These are phyloP conservation scores for Paradoxurus hermaphroditus DNA, from an alignment of 2,113 vertebrate species.

Conservation along the genomic window DNA sequence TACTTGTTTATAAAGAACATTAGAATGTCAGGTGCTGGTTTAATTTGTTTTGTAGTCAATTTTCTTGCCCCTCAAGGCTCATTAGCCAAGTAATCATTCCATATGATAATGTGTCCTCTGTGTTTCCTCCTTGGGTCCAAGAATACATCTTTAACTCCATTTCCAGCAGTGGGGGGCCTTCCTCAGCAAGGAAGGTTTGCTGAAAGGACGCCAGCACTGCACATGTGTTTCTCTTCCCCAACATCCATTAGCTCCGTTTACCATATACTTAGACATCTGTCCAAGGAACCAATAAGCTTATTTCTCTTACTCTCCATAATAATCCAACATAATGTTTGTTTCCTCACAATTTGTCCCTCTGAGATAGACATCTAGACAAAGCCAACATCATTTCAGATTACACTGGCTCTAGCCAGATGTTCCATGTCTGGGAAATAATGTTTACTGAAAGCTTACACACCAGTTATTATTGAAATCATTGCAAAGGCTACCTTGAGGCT, in stretches of 20 bases:
- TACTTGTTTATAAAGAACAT: conserved; percentile 60
- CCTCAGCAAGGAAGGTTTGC: conserved; percentile 65
- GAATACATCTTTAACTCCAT: conserved; percentile 65
- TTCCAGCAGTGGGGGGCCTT: conserved; percentile 70
- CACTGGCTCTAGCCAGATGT: conserved; percentile 49
- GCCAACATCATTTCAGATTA: conserved; percentile 30
- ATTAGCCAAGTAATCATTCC: conserved; percentile 81
- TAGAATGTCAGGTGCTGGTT: conserved; percentile 74
- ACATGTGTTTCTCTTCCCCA: conserved; percentile 49
- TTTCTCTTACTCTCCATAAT: conserved; percentile 4
- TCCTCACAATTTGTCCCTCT: conserved; percentile 32
- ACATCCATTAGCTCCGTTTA: conserved; percentile 70
- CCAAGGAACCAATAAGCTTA: conserved; percentile 11
- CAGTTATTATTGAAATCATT: not conserved
- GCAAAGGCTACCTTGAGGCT: not conserved
- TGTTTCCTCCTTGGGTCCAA: conserved; percentile 64
- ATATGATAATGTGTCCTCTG: conserved; percentile 72
- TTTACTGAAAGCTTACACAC: conserved; percentile 21
- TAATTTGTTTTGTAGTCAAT: conserved; percentile 80
- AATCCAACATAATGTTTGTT: conserved; percentile 21
- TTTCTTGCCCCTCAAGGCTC: conserved; percentile 82
- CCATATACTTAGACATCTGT: conserved; percentile 81
- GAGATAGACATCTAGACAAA: conserved; percentile 40
- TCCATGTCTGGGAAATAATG: conserved; percentile 35
- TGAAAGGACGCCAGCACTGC: conserved; percentile 58